Evolutionary conservation across 2,113 vertebrate genomes (phyloP).

Genomic region (Corythaeola cristata): DNA sequence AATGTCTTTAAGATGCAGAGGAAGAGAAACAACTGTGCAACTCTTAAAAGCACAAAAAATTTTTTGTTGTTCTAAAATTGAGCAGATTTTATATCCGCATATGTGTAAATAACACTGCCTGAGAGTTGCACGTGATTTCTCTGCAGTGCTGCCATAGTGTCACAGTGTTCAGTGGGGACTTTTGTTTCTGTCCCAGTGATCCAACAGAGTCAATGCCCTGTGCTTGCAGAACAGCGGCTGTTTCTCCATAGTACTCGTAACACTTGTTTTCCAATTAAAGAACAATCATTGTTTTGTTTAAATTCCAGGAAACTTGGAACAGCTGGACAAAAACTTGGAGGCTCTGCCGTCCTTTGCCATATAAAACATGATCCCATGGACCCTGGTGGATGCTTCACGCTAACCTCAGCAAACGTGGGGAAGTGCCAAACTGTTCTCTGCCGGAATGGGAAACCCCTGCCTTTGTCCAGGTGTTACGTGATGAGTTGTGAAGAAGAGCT

Average conservation of each 20-base stretch:
- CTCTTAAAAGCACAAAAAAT: neutral
- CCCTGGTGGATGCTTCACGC: constrained; percentile 90
- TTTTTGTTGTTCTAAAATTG: neutral
- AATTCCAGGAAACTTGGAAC: constrained; percentile 92
- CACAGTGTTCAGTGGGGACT: neutral
- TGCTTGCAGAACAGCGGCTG: neutral
- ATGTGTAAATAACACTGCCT: neutral
- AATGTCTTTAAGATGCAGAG: neutral
- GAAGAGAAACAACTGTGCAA: neutral
- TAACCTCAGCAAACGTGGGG: constrained; percentile 95
- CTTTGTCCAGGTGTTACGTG: constrained; percentile 87
- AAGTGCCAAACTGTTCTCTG: constrained; percentile 96
- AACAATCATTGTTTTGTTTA: constrained; percentile 13
- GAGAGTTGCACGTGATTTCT: neutral
- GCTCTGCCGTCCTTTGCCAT: constrained; percentile 95
- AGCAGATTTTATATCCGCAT: neutral
- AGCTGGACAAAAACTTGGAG: constrained; percentile 95
- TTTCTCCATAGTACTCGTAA: neutral
- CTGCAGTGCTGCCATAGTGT: neutral
- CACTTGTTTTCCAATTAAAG: neutral
- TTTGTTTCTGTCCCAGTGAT: neutral
- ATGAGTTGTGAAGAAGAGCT: constrained; percentile 91
- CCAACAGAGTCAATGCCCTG: neutral
- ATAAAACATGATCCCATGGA: constrained; percentile 95
- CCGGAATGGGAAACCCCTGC: constrained; percentile 90